These are phyloP conservation scores for Canis aureus DNA, from an alignment of 2,113 vertebrate genomes.

Conservation along the genomic window DNA sequence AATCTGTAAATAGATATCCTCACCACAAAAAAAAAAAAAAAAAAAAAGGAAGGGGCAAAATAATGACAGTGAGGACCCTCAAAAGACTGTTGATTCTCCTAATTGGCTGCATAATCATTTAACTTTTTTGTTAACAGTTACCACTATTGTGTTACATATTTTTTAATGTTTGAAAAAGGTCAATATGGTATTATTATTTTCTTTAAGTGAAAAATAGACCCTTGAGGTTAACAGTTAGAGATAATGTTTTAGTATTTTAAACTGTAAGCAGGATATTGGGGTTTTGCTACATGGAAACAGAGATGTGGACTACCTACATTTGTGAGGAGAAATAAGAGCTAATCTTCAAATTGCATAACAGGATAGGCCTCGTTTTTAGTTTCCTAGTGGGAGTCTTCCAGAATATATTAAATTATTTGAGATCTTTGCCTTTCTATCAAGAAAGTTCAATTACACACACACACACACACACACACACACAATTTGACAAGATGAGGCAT, in stretches of 20 bases:
- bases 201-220: neutral
- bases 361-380: neutral
- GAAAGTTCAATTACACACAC: neutral
- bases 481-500: neutral
- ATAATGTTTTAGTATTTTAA: neutral
- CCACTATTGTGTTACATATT: rapidly evolving
- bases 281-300: neutral
- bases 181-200: neutral
- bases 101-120: neutral
- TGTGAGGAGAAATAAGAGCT: neutral
- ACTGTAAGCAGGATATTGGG: neutral
- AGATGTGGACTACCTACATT: neutral
- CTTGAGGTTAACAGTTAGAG: neutral
- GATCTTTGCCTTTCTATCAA: neutral
- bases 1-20: too few species aligned
- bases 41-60: neutral
- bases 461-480: neutral
- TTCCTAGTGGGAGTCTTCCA: neutral
- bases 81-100: neutral
- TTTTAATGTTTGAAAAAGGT: neutral
- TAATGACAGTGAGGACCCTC: neutral
- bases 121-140: neutral
- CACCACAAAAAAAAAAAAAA: too few species aligned
- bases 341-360: neutral
- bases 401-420: neutral